Conservation (phyloP, 2,113 vertebrate species). For the Clupea harengus region DNA sequence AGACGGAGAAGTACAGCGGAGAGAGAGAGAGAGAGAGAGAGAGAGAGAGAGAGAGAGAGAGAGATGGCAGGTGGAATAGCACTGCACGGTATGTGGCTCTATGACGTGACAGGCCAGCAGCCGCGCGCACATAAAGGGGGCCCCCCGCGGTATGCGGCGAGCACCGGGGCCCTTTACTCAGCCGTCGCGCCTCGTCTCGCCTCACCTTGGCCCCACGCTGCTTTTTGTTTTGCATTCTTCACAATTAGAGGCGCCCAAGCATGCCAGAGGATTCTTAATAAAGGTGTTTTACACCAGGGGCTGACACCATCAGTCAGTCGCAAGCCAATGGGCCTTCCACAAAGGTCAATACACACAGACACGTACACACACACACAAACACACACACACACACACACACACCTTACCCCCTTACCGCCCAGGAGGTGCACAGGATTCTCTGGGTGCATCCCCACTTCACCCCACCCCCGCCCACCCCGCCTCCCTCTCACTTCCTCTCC, state of each 20-base stretch:
- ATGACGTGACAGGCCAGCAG: background rate
- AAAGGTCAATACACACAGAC: conserved; percentile 59
- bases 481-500: background rate
- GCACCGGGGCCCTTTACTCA: background rate
- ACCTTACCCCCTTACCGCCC: background rate
- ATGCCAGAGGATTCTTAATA: conserved; percentile 64
- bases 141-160: background rate
- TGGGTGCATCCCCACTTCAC: background rate
- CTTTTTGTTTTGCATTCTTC: conserved; percentile 64
- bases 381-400: background rate
- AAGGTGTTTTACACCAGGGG: conserved; percentile 67
- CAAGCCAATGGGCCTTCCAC: conserved; percentile 58
- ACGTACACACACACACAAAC: conserved; percentile 24
- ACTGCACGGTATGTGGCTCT: background rate
- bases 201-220: conserved; percentile 43
- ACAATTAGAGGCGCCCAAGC: conserved; percentile 65
- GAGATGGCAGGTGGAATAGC: conserved; percentile 15
- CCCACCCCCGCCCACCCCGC: background rate
- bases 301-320: conserved; percentile 68
- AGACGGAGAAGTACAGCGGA: background rate
- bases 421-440: background rate
- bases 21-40: conserved; percentile 4
- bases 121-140: background rate
- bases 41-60: conserved; percentile 26
- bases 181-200: conserved; percentile 7